Evolutionary conservation across 2,113 vertebrate genomes (phyloP).

Genomic region (Cryptoleucopteryx plumbea): DNA sequence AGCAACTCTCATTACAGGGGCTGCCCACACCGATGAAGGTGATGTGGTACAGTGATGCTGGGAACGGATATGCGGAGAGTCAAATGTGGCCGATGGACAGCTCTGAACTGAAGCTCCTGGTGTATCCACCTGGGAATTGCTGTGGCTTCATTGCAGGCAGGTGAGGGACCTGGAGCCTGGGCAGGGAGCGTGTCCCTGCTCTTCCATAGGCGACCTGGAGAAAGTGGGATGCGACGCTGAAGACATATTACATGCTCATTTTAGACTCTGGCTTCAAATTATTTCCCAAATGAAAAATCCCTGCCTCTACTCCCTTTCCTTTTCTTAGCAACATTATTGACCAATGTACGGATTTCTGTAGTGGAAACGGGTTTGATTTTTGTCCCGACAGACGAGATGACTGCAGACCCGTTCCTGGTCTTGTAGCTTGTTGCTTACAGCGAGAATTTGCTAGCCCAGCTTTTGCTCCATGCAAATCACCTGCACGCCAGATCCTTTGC

Average conservation of each 20-base stretch:
- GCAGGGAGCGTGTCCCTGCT: not conserved
- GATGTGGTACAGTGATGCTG: not conserved
- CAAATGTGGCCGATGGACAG: accelerated
- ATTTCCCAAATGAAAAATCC: not conserved
- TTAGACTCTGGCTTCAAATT: not conserved
- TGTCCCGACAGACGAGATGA: accelerated
- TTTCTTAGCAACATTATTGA: not conserved
- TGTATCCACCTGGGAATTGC: not conserved
- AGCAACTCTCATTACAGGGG: not conserved
- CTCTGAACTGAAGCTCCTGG: not conserved
- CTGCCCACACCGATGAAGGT: not conserved
- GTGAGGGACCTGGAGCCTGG: not conserved
- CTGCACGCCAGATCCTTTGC: not conserved
- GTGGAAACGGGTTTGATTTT: not conserved
- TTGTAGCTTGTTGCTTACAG: not conserved
- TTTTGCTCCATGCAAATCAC: not conserved
- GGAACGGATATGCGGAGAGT: accelerated
- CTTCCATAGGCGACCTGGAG: not conserved
- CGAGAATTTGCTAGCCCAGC: not conserved
- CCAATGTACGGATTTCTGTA: not conserved
- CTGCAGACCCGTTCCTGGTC: not conserved
- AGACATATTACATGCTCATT: accelerated
- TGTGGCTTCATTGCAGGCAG: accelerated
- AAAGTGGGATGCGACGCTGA: not conserved
- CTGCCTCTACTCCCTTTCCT: not conserved